Evolutionary conservation across 2,888 invertebrate species (phyloP).

Genomic region (Drosophila rubida): DNA sequence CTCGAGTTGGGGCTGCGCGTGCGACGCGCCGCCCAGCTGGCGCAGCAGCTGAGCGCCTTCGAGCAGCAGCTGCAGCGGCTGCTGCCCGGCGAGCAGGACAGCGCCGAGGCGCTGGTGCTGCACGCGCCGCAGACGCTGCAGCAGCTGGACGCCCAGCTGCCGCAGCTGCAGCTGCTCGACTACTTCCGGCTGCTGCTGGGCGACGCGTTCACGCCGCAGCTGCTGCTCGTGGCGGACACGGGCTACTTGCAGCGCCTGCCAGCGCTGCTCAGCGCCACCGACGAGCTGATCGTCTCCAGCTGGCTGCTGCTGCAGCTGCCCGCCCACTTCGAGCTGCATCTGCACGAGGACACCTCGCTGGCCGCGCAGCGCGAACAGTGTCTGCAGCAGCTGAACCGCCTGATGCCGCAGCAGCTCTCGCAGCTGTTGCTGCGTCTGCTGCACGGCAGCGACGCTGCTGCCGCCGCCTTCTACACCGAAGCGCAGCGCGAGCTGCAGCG

Average conservation of each 20-base stretch:
- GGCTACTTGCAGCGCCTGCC: slow-evolving; percentile 62
- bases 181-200: slow-evolving; percentile 72
- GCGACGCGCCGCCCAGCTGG: slow-evolving; percentile 70
- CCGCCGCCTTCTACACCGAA: slow-evolving; percentile 25
- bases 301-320: slow-evolving; percentile 79
- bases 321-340: slow-evolving; percentile 74
- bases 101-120: slow-evolving; percentile 55
- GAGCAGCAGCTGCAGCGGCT: slow-evolving; percentile 66
- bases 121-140: slow-evolving; percentile 70
- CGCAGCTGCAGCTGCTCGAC: slow-evolving; percentile 54
- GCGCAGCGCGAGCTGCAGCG: slow-evolving; percentile 44
- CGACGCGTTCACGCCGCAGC: slow-evolving; percentile 33
- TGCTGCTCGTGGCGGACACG: slow-evolving; percentile 74
- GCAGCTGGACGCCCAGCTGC: slow-evolving; percentile 56
- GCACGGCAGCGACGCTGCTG: slow-evolving; percentile 54
- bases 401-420: slow-evolving; percentile 71
- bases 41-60: slow-evolving; percentile 72
- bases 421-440: slow-evolving; percentile 62
- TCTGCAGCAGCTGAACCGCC: slow-evolving; percentile 63
- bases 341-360: slow-evolving; percentile 68
- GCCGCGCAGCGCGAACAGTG: slow-evolving; percentile 68
- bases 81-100: not conserved
- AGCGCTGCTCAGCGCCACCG: slow-evolving; percentile 36
- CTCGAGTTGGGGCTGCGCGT: slow-evolving; percentile 77
- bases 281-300: slow-evolving; percentile 62